Evolutionary conservation across 2,797 vertebrate genomes (phyloP).

Genomic region (Epinephelus malabaricus): DNA sequence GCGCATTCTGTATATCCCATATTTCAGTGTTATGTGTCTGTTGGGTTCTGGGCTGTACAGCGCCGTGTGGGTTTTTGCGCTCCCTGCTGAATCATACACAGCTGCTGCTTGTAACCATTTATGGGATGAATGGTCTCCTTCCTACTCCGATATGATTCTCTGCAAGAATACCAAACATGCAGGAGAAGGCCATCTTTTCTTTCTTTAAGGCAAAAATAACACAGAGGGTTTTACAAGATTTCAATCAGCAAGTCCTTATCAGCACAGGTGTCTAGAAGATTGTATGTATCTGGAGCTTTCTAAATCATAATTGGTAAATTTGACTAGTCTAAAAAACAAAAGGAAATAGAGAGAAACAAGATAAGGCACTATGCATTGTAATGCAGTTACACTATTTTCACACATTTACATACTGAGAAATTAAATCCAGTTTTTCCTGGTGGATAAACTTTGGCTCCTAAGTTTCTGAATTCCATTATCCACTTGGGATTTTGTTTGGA

Average conservation of each 20-base stretch:
- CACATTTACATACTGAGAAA: slow-evolving; percentile 20
- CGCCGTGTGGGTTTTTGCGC: slow-evolving; percentile 7
- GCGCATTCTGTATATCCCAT: slow-evolving; percentile 38
- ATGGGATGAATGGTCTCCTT: slow-evolving; percentile 14
- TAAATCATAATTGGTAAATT: slow-evolving; percentile 4
- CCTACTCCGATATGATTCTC: slow-evolving; percentile 1
- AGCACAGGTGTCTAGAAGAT: slow-evolving; percentile 16
- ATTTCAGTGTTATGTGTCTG: slow-evolving; percentile 44
- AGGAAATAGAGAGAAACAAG: slow-evolving; percentile 2
- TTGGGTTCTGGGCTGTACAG: slow-evolving; percentile 20
- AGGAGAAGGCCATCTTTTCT: background rate
- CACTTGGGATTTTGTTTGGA: slow-evolving; percentile 27
- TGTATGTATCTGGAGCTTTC: background rate
- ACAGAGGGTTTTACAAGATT: slow-evolving; percentile 12
- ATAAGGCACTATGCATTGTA: slow-evolving; percentile 6
- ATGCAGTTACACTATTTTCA: background rate
- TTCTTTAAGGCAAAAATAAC: slow-evolving; percentile 4
- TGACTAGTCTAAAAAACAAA: background rate
- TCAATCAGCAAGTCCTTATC: slow-evolving; percentile 31
- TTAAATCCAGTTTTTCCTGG: slow-evolving; percentile 14
- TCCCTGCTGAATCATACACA: slow-evolving; percentile 28
- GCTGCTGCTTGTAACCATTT: slow-evolving; percentile 32
- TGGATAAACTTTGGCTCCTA: slow-evolving; percentile 15
- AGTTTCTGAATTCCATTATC: slow-evolving; percentile 12
- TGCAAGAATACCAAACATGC: slow-evolving; percentile 37